Percentiles rank a stretch among this genome's conserved stretches.
These are phyloP conservation scores for Calyptommatus sinebrachiatus DNA, from an alignment of 2,113 vertebrate species.

Conservation along the genomic window DNA sequence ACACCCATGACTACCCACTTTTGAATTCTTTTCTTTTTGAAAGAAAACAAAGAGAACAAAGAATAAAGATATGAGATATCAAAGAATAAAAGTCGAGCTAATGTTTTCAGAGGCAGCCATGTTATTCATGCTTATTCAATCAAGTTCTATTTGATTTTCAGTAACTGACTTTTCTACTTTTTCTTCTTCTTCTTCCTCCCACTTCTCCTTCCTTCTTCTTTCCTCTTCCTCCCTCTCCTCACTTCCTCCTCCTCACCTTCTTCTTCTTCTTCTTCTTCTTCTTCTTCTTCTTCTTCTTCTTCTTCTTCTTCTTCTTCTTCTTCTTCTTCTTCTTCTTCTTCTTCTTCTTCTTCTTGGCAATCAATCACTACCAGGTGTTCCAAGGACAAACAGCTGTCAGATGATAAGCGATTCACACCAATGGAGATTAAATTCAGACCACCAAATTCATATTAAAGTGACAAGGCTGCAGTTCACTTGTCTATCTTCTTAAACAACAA, in stretches of 20 bases:
- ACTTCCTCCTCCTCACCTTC: no score
- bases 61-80: background rate
- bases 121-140: conserved; percentile 10
- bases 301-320: background rate
- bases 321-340: no score
- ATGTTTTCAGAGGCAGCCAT: conserved; percentile 3
- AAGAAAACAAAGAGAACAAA: conserved; percentile 5
- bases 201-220: no score
- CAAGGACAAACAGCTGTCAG: conserved; percentile 20
- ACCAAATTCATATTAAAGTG: conserved; percentile 4
- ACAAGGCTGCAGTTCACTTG: background rate
- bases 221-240: no score
- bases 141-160: conserved; percentile 14
- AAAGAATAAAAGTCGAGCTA: background rate
- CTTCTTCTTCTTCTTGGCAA: conserved; percentile 12
- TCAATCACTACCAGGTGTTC: conserved; percentile 25
- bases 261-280: no score
- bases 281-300: no score
- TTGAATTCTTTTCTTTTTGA: background rate
- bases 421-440: conserved; percentile 25
- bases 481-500: background rate
- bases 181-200: conserved; percentile 7
- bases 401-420: background rate
- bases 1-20: conserved; percentile 18
- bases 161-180: background rate